Evolutionary conservation across 2,888 invertebrate species (phyloP), one percentile per base, ranked within the genome.

Genomic region (Argyresthia goedartella): DNA sequence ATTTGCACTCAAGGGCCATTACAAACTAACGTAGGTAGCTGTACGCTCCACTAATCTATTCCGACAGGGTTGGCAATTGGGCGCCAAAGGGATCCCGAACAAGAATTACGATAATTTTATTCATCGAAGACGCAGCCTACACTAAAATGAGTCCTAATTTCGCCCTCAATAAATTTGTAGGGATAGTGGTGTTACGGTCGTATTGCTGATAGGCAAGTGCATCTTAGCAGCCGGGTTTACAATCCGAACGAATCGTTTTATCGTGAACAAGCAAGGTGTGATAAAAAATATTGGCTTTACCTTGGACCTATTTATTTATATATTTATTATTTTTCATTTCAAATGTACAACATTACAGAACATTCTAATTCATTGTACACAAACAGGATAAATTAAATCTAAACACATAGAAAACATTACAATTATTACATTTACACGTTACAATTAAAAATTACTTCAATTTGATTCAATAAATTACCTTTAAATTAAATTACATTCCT

Each of bases 101-200:
- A 61, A 63, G 65, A 71, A 56, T 64, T 64, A 70, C 59, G 61
- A 63, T 69, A 66, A 72, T 73, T 72, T 73, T 71, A 72, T 73
- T 71, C 71, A 72, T 69, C 65, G 69, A 63, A 56, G 56, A 54
- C 54, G 61, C 55, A 53, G 53, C 53, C 9, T 39, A n/a, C 39
- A 39, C 39, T 54, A 57, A 56, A 59, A 58, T 63, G 60, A 60
- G 57, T 59, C 57, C 58, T 56, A 59, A 62, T 61, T 62, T 59
- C 55, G 57, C 46, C 55, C 46, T 53, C 49, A 51, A 58, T 44
- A 44, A 44, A 44, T 43, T 43, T 43, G 15, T 15, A 14, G n/a
- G 44, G 39, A 39, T 9, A 9, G 9, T 25, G 46, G 11, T 46
- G 25, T 25, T n/a, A 15, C 33, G 25, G 25, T 3, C 45, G 16